These are phyloP conservation scores for Rhea pennata DNA, from an alignment of 2,113 vertebrate species.

Conservation along the genomic window DNA sequence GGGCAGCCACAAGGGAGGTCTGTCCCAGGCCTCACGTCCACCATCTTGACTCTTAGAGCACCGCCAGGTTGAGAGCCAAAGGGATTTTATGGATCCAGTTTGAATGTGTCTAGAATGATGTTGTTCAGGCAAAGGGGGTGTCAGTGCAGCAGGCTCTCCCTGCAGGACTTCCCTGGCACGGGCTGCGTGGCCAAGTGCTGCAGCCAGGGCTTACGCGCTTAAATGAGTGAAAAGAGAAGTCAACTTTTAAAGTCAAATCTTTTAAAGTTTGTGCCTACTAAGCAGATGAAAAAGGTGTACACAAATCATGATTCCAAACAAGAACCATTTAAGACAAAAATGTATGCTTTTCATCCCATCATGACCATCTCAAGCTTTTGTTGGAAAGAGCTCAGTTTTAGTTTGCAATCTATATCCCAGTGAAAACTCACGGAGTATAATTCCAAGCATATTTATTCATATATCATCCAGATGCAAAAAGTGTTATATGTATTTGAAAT, in stretches of 20 bases:
- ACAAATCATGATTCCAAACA: no score
- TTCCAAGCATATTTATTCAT: background rate
- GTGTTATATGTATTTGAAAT: background rate
- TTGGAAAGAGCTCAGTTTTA: background rate
- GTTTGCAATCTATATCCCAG: background rate
- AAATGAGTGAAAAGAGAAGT: background rate
- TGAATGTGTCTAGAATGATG: background rate
- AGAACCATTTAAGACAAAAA: background rate
- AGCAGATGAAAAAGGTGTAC: background rate
- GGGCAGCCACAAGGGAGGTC: no score
- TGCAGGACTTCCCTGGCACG: no score
- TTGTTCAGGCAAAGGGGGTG: background rate
- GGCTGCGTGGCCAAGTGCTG: no score
- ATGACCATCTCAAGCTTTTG: background rate
- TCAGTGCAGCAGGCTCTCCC: no score
- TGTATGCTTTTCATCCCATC: no score
- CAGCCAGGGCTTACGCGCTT: background rate
- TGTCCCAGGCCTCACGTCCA: background rate
- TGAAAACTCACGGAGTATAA: background rate
- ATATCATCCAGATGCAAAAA: background rate
- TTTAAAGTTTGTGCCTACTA: background rate
- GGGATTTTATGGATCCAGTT: background rate
- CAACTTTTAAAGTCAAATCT: background rate
- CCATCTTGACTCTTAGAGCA: background rate
- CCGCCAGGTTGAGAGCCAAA: background rate